A percentile compares a stretch with the other conserved stretches of the same genome.
Conservation (phyloP, 2,888 invertebrate genomes). For the Myathropa florea region DNA sequence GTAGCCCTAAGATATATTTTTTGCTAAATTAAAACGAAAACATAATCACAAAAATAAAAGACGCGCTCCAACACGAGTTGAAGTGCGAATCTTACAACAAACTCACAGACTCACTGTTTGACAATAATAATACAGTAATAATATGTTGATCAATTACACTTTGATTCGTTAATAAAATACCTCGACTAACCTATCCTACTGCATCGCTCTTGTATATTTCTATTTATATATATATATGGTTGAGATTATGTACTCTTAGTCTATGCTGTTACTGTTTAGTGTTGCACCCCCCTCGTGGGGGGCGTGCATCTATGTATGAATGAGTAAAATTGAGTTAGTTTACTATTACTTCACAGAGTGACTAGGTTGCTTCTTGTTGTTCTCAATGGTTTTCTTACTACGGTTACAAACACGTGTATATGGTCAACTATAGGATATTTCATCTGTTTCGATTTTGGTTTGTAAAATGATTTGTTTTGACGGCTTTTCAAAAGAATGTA, state of each 20-base stretch:
- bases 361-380: slow-evolving; percentile 48
- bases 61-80: not conserved
- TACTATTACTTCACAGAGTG: slow-evolving; percentile 65
- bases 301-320: slow-evolving; percentile 35
- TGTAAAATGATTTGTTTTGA: slow-evolving; percentile 16
- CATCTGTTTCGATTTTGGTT: slow-evolving; percentile 23
- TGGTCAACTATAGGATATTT: slow-evolving; percentile 55
- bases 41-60: slow-evolving; percentile 12
- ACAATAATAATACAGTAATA: slow-evolving; percentile 39
- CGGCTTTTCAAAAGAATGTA: not conserved
- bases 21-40: slow-evolving; percentile 23
- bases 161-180: slow-evolving; percentile 56
- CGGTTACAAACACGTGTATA: slow-evolving; percentile 16
- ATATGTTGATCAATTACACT: slow-evolving; percentile 41
- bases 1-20: slow-evolving; percentile 8
- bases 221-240: slow-evolving; percentile 31
- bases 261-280: slow-evolving; percentile 46
- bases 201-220: slow-evolving; percentile 59
- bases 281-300: not conserved
- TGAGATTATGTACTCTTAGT: slow-evolving; percentile 67
- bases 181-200: slow-evolving; percentile 65
- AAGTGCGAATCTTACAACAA: slow-evolving; percentile 53
- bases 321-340: slow-evolving; percentile 61
- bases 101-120: slow-evolving; percentile 55
- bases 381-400: slow-evolving; percentile 1